These are phyloP conservation scores for Mongoloraphidia duomilia DNA, from an alignment of 2,888 invertebrate species.

Conservation along the genomic window DNA sequence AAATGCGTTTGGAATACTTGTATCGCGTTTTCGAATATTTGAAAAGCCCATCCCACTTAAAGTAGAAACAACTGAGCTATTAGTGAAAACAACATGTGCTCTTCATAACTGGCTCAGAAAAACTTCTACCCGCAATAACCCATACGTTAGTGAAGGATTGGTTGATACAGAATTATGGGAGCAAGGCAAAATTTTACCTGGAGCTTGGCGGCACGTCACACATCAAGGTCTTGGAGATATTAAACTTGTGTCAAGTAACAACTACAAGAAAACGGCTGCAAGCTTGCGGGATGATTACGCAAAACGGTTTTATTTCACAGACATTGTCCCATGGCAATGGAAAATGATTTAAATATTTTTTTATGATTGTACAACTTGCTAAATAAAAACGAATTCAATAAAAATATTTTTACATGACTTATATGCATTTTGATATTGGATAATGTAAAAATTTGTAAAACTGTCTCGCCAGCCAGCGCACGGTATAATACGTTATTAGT, in stretches of 20 bases:
- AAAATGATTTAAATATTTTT: conserved; percentile 10
- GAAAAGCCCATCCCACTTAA: conserved; percentile 5
- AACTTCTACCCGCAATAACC: conserved; percentile 1
- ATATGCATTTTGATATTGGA: too few relatives aligned
- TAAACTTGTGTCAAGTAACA: background rate
- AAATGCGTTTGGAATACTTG: conserved; percentile 17
- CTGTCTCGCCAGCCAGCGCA: too few relatives aligned
- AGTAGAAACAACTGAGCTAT: conserved; percentile 9
- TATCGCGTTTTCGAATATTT: conserved; percentile 11
- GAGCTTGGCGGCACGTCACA: too few relatives aligned
- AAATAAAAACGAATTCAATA: too few relatives aligned
- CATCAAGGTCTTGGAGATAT: too few relatives aligned
- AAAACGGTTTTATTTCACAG: conserved; percentile 13
- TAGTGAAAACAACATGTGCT: conserved; percentile 15
- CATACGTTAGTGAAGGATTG: too few relatives aligned
- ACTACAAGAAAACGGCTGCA: conserved; percentile 10
- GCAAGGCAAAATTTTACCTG: too few relatives aligned
- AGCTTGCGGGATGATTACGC: conserved; percentile 12
- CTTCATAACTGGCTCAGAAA: conserved; percentile 17
- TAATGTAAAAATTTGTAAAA: too few relatives aligned
- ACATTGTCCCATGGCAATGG: conserved; percentile 15
- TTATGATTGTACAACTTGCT: too few relatives aligned
- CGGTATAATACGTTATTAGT: too few relatives aligned
- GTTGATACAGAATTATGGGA: too few relatives aligned
- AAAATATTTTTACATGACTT: too few relatives aligned